phyloP scores from a whole-genome alignment of 2,888 invertebrate species.

The Pelosia muscerda region DNA sequence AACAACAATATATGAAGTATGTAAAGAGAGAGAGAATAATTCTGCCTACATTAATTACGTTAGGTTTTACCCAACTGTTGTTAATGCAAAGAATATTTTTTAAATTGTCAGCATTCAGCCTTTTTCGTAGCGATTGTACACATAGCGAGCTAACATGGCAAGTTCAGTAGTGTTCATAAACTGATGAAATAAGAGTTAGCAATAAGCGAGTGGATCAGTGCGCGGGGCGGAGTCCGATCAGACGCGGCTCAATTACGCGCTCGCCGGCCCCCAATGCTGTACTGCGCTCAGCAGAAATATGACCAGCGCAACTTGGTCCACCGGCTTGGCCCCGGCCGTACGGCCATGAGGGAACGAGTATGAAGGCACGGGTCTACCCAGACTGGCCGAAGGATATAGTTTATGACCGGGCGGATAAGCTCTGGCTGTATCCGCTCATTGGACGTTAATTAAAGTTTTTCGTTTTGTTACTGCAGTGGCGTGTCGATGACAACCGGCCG shows the following conservation, averaged over 20 bases:
- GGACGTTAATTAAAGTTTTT: constrained; percentile 52
- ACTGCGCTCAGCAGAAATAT: constrained; percentile 39
- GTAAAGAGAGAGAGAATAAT: too few relatives aligned
- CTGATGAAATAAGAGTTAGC: constrained; percentile 6
- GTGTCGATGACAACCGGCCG: constrained; percentile 43
- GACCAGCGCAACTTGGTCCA: constrained; percentile 18
- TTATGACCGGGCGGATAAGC: constrained; percentile 35
- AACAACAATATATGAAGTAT: not conserved
- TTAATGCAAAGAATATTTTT: not conserved
- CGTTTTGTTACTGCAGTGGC: constrained; percentile 31
- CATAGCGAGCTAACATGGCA: not conserved
- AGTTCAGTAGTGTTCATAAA: constrained; percentile 1
- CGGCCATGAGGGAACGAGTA: not conserved
- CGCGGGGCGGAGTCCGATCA: constrained; percentile 15
- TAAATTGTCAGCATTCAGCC: not conserved
- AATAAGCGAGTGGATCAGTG: constrained; percentile 19
- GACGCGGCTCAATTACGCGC: constrained; percentile 3
- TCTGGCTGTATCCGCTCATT: constrained; percentile 44
- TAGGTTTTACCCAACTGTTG: too few relatives aligned
- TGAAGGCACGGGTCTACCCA: constrained; percentile 6
- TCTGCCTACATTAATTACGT: too few relatives aligned
- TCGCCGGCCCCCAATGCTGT: not conserved
- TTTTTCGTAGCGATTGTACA: not conserved
- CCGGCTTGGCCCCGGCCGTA: not conserved
- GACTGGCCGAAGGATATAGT: constrained; percentile 20